Conservation (phyloP, 2,797 vertebrate species). For the Buphagus erythrorhynchus region DNA sequence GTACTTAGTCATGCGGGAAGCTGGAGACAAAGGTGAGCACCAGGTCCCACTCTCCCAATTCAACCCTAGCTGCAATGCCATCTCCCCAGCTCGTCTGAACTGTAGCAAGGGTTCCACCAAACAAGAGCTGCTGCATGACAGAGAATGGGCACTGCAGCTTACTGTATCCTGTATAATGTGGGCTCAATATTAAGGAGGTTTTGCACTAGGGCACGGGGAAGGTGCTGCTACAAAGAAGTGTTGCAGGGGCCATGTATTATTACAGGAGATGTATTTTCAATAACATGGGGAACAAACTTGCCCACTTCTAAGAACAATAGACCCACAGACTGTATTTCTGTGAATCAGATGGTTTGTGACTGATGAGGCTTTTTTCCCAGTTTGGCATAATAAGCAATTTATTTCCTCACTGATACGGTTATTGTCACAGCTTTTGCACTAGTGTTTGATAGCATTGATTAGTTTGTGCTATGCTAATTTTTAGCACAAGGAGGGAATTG, state of each 20-base stretch:
- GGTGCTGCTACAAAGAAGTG: not conserved
- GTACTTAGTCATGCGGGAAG: not conserved
- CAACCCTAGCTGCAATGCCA: not conserved
- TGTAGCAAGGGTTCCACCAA: not conserved
- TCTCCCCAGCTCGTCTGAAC: not conserved
- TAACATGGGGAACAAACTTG: not conserved
- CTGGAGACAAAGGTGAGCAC: not conserved
- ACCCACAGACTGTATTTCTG: conserved; percentile 5
- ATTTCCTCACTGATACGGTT: conserved; percentile 61
- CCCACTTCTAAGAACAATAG: conserved; percentile 3
- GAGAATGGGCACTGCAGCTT: not conserved
- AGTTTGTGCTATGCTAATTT: conserved; percentile 80
- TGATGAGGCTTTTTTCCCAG: conserved; percentile 50
- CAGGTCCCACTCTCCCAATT: not conserved
- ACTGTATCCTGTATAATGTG: accelerated
- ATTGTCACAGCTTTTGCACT: conserved; percentile 72
- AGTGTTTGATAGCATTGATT: conserved; percentile 79
- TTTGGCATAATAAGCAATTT: conserved; percentile 73
- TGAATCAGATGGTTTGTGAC: conserved; percentile 54
- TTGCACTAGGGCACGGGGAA: not conserved
- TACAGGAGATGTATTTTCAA: accelerated
- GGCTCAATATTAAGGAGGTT: not conserved
- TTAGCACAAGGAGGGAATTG: conserved; percentile 78
- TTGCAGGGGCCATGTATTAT: not conserved
- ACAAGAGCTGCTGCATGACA: accelerated